These are phyloP conservation scores for Chiloscyllium punctatum DNA, from an alignment of 2,797 vertebrate species.

Conservation along the genomic window DNA sequence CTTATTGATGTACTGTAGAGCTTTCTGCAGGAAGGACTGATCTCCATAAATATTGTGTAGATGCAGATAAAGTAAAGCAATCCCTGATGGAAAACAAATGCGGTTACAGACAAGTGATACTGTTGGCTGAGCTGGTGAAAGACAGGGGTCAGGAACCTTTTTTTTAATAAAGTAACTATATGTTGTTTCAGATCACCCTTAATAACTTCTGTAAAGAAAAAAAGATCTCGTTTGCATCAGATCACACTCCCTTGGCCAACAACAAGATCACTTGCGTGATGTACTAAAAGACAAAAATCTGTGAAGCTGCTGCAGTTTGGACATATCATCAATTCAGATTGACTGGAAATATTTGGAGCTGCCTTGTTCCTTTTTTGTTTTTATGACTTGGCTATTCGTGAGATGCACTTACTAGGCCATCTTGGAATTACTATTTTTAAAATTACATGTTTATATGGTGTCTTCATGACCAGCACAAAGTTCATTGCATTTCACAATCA, in stretches of 20 bases:
- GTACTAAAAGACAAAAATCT: background rate
- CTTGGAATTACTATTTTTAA: too few species aligned
- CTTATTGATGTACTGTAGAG: slow-evolving; percentile 68
- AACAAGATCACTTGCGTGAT: background rate
- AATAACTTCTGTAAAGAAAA: background rate
- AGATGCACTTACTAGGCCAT: background rate
- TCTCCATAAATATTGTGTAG: slow-evolving; percentile 76
- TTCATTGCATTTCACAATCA: too few species aligned
- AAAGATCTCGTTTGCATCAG: background rate
- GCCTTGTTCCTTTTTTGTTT: background rate
- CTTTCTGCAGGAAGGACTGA: slow-evolving; percentile 68
- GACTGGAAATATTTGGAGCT: background rate
- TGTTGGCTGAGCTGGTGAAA: background rate
- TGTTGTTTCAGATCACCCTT: background rate
- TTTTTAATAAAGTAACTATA: background rate
- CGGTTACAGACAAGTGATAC: background rate
- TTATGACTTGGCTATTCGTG: background rate
- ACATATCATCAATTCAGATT: background rate
- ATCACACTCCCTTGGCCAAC: background rate
- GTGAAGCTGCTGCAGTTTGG: background rate
- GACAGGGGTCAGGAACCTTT: background rate
- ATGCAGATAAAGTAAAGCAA: slow-evolving; percentile 86
- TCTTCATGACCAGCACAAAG: too few species aligned
- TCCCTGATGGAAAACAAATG: slow-evolving; percentile 59
- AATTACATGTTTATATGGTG: too few species aligned